Base-by-base conservation (phyloP, 2,113 vertebrate genomes). In the Menidia beryllina region DNA sequence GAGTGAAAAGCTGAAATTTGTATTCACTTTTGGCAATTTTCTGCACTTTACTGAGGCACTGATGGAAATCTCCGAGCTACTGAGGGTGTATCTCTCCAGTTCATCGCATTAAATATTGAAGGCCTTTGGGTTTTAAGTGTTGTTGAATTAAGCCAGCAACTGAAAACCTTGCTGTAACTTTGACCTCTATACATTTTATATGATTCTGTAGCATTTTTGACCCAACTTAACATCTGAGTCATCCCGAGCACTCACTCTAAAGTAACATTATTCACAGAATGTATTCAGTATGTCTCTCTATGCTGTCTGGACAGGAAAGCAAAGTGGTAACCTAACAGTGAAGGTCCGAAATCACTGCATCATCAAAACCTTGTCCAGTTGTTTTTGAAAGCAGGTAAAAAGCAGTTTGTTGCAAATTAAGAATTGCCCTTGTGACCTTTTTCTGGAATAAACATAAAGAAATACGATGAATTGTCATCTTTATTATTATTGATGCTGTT, bases 61-160 rank as follows among this genome's bases (percentile, higher is more conserved):
- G 48, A 38, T 8, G 48, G 52, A 79, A 58, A 59, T 55, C 50
- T 52, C 27, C 60, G 17, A 58, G 55, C 30, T 57, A 45, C 25
- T 20, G 5, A 3, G 47, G 12, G 52, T 45, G 2, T 25, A 3
- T 24, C n/a, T 25, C 21, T 39, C 14, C 2, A 63, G 39, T 52
- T 49, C 23, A 38, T 21, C 9, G 30, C 17, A 63, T 55, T 41
- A 69, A 50, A 59, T 51, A 59, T 57, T 10, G 0, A 77, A 77
- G 25, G 59, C 34, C 25, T 50, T 61, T 2, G 15, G 12, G 17
- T 23, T 79, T 51, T 53, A 43, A 26, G 26, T 26, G 1, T 55
- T 52, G n/a, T 60, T 63, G 13, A 7, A 45, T 7, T 48, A 69
- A 51, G 7, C n/a, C 11, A 2, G 5, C 1, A 39, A 53, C 19